phyloP scores from a whole-genome alignment of 2,797 vertebrate genomes.

The Sciurus carolinensis region DNA sequence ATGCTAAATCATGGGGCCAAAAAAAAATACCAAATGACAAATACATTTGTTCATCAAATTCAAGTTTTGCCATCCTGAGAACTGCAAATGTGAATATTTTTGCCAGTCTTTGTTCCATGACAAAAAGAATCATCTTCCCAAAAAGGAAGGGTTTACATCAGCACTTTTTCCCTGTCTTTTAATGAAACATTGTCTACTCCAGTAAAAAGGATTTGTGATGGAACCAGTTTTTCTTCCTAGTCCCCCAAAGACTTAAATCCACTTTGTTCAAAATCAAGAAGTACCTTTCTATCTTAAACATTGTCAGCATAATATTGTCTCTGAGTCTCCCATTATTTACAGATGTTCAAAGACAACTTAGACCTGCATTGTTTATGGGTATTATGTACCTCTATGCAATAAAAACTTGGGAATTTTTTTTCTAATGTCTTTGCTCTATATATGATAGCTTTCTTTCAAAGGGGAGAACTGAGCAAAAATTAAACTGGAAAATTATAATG shows the following conservation, averaged over 20 bases:
- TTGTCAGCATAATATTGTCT: background rate
- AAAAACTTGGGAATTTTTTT: background rate
- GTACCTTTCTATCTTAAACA: background rate
- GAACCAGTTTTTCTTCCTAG: conserved; percentile 59
- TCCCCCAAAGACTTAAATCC: conserved; percentile 46
- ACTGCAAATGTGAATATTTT: conserved; percentile 60
- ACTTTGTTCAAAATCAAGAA: conserved; percentile 18
- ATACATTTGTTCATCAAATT: conserved; percentile 73
- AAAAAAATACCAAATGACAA: conserved; percentile 67
- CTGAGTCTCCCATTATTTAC: background rate
- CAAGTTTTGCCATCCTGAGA: conserved; percentile 54
- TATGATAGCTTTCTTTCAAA: conserved; percentile 29
- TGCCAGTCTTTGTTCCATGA: conserved; percentile 67
- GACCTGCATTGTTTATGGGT: too few relatives aligned
- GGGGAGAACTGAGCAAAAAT: conserved; percentile 15
- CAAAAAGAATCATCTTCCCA: conserved; percentile 64
- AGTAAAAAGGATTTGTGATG: conserved; percentile 66
- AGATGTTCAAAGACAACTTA: conserved; percentile 9
- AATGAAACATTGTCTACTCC: conserved; percentile 77
- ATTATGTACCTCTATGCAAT: background rate
- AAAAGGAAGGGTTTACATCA: background rate
- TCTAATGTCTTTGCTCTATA: background rate
- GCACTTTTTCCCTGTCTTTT: conserved; percentile 77
- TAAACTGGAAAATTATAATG: conserved; percentile 30
- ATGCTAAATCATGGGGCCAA: conserved; percentile 71